A percentile compares a stretch with the other conserved stretches of the same genome.
Evolutionary conservation across 1,140 invertebrate genomes (phyloP).

Genomic region (Nasonia longicornis): DNA sequence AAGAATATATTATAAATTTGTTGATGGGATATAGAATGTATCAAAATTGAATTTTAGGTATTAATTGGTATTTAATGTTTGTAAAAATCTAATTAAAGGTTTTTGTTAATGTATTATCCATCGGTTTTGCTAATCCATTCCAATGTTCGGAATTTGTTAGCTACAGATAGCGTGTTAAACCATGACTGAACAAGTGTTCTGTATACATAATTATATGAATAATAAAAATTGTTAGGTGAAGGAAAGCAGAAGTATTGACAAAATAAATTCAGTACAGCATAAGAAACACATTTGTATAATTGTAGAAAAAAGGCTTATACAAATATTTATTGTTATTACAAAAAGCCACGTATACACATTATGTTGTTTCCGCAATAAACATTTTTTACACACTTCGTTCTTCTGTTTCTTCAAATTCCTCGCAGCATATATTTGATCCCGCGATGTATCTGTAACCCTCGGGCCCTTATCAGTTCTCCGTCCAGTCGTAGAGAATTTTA

Average conservation of each 20-base stretch:
- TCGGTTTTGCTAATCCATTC: neutral
- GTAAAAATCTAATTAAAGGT: too few species aligned
- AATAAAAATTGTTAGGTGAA: neutral
- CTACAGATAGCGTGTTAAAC: neutral
- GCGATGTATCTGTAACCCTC: slow-evolving; percentile 70
- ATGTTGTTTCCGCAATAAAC: slow-evolving; percentile 11
- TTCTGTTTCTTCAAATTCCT: neutral
- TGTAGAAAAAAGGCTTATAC: neutral
- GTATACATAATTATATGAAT: too few species aligned
- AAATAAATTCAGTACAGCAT: neutral
- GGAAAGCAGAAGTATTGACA: neutral
- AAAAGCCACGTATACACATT: neutral
- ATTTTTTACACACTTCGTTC: slow-evolving; percentile 5
- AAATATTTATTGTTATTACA: slow-evolving; percentile 11
- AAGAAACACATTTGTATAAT: neutral
- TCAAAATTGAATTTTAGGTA: too few species aligned
- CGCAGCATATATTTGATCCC: slow-evolving; percentile 41
- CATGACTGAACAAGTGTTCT: neutral
- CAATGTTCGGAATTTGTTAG: neutral
- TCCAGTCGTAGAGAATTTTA: slow-evolving; percentile 73
- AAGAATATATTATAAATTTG: too few species aligned
- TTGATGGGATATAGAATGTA: too few species aligned
- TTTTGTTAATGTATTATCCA: too few species aligned
- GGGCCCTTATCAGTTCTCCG: slow-evolving; percentile 84
- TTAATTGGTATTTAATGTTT: too few species aligned